Conservation (phyloP, 2,113 vertebrate species). For the Lipophrys pholis region DNA sequence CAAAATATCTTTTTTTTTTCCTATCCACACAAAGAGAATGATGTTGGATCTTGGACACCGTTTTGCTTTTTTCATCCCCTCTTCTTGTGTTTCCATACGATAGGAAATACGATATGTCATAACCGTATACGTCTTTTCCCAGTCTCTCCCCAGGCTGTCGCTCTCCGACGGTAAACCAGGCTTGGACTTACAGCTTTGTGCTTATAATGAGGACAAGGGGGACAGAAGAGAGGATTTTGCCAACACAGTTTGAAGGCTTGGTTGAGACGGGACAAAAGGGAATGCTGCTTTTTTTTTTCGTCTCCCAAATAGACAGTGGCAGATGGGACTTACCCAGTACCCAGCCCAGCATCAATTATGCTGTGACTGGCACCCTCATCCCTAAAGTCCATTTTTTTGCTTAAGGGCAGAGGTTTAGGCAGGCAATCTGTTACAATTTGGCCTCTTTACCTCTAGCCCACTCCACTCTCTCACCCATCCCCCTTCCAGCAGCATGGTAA, state of each 20-base stretch:
- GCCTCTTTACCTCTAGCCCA: conserved; percentile 41
- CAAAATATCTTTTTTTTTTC: neutral
- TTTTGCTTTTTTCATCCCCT: neutral
- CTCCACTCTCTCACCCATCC: conserved; percentile 16
- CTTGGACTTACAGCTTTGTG: conserved; percentile 65
- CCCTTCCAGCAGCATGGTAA: conserved; percentile 48
- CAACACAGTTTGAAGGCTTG: conserved; percentile 58
- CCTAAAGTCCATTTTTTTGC: conserved; percentile 58
- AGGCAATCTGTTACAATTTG: conserved; percentile 69
- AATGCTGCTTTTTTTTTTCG: conserved; percentile 47
- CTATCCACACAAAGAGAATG: conserved; percentile 18
- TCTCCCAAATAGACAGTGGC: conserved; percentile 58
- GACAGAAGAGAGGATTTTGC: conserved; percentile 65
- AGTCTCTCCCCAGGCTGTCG: conserved; percentile 39
- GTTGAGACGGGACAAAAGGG: conserved; percentile 58
- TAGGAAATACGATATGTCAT: conserved; percentile 61
- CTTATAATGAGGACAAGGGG: conserved; percentile 75
- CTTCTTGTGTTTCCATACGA: conserved; percentile 46
- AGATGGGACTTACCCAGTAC: conserved; percentile 71
- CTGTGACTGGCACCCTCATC: conserved; percentile 69
- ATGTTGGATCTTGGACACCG: conserved; percentile 37
- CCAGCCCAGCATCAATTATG: conserved; percentile 64
- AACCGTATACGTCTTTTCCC: conserved; percentile 52
- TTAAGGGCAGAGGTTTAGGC: conserved; percentile 54
- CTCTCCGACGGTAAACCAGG: conserved; percentile 53